A percentile compares a stretch with the other conserved stretches of the same genome.
phyloP scores from a whole-genome alignment of 2,113 vertebrate species.

The Zosterops hypoxanthus region DNA sequence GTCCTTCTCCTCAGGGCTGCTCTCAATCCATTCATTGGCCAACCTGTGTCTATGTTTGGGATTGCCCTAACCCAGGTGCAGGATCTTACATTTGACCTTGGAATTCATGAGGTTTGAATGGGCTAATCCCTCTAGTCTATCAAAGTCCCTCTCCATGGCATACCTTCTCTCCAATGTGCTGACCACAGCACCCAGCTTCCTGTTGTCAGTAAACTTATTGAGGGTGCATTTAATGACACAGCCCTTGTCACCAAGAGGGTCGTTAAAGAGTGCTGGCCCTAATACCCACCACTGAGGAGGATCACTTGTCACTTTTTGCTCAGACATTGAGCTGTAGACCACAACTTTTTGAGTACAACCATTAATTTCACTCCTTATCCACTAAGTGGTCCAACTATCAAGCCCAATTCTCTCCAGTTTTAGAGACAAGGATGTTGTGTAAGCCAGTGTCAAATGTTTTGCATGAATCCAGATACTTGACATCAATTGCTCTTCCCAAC shows the following conservation, averaged over 20 bases:
- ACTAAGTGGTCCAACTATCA: not conserved
- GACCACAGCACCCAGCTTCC: not conserved
- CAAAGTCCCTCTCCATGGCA: not conserved
- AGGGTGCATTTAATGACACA: not conserved
- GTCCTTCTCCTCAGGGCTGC: not conserved
- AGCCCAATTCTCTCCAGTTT: not conserved
- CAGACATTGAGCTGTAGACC: too few species aligned
- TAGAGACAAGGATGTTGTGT: not conserved
- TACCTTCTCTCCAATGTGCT: not conserved
- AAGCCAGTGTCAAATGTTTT: not conserved
- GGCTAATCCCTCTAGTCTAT: too few species aligned
- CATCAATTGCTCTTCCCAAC: not conserved
- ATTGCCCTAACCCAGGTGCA: not conserved
- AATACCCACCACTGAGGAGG: accelerated
- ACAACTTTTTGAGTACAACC: not conserved
- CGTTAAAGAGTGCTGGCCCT: not conserved
- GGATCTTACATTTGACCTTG: not conserved
- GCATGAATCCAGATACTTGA: not conserved
- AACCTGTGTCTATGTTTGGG: not conserved
- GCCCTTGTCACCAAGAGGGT: not conserved
- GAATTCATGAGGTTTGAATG: not conserved
- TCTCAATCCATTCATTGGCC: not conserved
- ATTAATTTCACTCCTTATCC: not conserved
- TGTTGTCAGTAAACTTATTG: not conserved
- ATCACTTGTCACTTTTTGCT: not conserved